These are phyloP conservation scores for Vanacampus margaritifer DNA, from an alignment of 2,113 vertebrate genomes.

Conservation along the genomic window DNA sequence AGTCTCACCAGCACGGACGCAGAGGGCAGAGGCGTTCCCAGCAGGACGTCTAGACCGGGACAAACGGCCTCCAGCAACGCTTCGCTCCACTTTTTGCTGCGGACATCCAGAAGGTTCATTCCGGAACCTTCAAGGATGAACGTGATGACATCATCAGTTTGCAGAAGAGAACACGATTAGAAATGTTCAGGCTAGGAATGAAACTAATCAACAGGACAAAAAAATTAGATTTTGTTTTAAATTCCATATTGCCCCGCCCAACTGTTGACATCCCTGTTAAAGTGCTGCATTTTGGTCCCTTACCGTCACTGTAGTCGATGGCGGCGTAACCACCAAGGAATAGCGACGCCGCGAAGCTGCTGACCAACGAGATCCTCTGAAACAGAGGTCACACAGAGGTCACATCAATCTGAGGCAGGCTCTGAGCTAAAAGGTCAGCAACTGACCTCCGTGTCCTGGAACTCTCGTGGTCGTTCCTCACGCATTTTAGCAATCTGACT, in stretches of 20 bases:
- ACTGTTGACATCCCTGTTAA: background rate
- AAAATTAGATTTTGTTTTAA: too few relatives aligned
- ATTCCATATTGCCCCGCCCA: too few relatives aligned
- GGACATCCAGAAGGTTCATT: constrained; percentile 92
- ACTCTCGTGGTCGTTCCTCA: constrained; percentile 73
- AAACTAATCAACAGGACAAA: too few relatives aligned
- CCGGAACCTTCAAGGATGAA: constrained; percentile 79
- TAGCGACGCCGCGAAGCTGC: constrained; percentile 90
- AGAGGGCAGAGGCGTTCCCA: constrained; percentile 74
- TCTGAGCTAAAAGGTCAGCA: constrained; percentile 33
- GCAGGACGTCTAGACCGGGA: constrained; percentile 73
- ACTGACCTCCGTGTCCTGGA: constrained; percentile 81
- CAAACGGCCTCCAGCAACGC: constrained; percentile 80
- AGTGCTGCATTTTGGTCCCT: background rate
- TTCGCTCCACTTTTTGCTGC: constrained; percentile 77
- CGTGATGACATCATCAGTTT: background rate
- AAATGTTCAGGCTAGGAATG: too few relatives aligned
- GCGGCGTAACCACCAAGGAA: constrained; percentile 85
- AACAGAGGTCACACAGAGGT: constrained; percentile 30
- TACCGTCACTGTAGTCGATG: constrained; percentile 92
- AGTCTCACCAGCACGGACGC: constrained; percentile 79
- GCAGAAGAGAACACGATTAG: too few relatives aligned
- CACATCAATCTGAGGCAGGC: background rate
- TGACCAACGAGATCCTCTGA: constrained; percentile 95
- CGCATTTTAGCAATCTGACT: constrained; percentile 92